These are phyloP conservation scores for Aleiodes sp. DNA, from an alignment of 1,140 invertebrate species.

Conservation along the genomic window DNA sequence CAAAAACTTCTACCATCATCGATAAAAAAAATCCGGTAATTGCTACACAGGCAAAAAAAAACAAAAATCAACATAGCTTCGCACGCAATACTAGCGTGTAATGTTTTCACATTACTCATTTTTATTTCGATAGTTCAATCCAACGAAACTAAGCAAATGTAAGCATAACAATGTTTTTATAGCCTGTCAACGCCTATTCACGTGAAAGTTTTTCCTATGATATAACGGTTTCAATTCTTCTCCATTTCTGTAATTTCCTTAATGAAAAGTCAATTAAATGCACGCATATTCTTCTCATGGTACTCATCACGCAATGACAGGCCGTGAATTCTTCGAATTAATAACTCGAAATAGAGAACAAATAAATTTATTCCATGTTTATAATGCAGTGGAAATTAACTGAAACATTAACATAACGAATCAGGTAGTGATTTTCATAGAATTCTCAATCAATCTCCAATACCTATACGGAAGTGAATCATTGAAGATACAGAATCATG, in stretches of 20 bases:
- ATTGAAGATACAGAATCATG: constrained; percentile 1
- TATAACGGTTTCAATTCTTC: constrained; percentile 6
- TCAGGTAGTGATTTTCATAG: neutral
- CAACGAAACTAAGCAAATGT: neutral
- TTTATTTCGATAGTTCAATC: too few species aligned
- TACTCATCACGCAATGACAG: constrained; percentile 2
- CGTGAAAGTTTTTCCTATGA: constrained; percentile 5
- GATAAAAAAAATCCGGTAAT: too few species aligned
- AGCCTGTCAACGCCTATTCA: neutral
- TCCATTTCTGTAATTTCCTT: neutral
- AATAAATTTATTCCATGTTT: too few species aligned
- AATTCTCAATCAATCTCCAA: neutral
- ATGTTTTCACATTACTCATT: too few species aligned
- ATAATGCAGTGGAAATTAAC: too few species aligned
- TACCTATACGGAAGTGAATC: neutral
- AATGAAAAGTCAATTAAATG: neutral
- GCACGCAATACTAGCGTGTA: too few species aligned
- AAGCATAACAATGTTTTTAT: neutral
- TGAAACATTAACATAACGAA: neutral
- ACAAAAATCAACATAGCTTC: neutral
- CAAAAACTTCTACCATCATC: too few species aligned
- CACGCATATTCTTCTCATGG: neutral
- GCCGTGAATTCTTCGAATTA: neutral
- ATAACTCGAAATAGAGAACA: neutral
- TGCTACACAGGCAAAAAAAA: neutral